Evolutionary conservation across 35 echinoderm and acorn worm species (phyloP), one percentile per base, ranked within the genome.

Genomic region (Apostichopus californicus): DNA sequence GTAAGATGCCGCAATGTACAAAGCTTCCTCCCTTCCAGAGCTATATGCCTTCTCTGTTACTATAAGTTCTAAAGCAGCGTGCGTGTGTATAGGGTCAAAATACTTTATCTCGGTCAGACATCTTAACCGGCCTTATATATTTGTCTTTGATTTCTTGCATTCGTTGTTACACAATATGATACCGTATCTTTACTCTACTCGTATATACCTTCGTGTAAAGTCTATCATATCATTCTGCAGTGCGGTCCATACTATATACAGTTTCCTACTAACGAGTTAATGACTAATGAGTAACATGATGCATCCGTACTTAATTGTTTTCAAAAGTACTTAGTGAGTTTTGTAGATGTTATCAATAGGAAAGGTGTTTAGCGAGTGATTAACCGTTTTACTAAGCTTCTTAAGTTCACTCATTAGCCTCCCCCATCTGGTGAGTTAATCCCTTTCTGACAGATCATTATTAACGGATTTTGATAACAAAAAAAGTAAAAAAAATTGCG

Each of bases 291-390:
- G 14, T 20, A 75, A 6, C 17, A 6, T 75, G 71, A 14, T 75
- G n/a, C 71, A 75, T 4, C 71, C 71, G n/a, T 14, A 7, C 12
- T 75, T 75, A 75, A 75, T n/a, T 75, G 17, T 18, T 68, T 18
- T n/a, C 71, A 75, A 75, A 75, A 14, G 71, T 75, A 75, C 71
- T 75, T 75, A 14, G n/a, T 14, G n/a, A 18, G 71, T 75, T 75
- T 75, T 75, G 71, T 75, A 75, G 71, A 75, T n/a, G 6, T 75
- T 85, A 59, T 85, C 55, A 22, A 85, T 17, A 85, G 55, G 20
- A 20, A 59, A 59, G 81, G 54, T 85, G 81, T 85, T 85, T 85
- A 85, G 55, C 28, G 81, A 60, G 81, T 59, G 81, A 85, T 85
- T 85, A 85, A 75, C 71, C 55, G n/a, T 60, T 4, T 59, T 60